phyloP scores from a whole-genome alignment of 2,113 vertebrate species.

The Suncus etruscus region DNA sequence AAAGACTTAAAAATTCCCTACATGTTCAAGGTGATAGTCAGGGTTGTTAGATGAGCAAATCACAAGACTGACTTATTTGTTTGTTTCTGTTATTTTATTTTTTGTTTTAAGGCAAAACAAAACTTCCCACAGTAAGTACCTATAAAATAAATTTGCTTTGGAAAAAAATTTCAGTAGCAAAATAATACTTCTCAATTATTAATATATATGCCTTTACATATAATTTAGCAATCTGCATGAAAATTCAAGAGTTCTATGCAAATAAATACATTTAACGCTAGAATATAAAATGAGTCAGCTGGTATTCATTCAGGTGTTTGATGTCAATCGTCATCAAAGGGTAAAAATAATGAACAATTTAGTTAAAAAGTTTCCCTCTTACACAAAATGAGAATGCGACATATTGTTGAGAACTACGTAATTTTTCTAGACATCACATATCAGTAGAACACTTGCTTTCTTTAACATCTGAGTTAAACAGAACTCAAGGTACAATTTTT shows the following conservation, averaged over 20 bases:
- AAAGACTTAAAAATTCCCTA: constrained; percentile 49
- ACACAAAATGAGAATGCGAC: constrained; percentile 21
- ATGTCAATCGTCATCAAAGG: constrained; percentile 36
- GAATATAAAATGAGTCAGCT: constrained; percentile 61
- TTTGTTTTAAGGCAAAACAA: constrained; percentile 70
- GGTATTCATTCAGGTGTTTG: constrained; percentile 52
- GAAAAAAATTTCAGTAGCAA: constrained; percentile 77
- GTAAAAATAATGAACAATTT: constrained; percentile 40
- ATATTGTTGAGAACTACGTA: constrained; percentile 4
- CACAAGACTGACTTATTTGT: constrained; percentile 42
- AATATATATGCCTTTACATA: constrained; percentile 73
- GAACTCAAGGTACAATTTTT: constrained; percentile 18
- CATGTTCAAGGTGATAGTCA: background rate
- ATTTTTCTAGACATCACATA: constrained; percentile 41
- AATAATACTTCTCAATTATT: constrained; percentile 74
- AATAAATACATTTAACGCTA: constrained; percentile 73
- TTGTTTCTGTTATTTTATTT: background rate
- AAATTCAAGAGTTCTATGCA: constrained; percentile 60
- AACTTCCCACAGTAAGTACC: constrained; percentile 63
- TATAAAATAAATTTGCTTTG: constrained; percentile 78
- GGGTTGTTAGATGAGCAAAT: background rate
- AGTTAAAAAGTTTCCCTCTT: constrained; percentile 36
- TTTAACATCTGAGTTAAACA: constrained; percentile 30
- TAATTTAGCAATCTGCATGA: constrained; percentile 66
- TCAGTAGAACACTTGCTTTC: background rate